These are phyloP conservation scores for Crocidura indochinensis DNA, from an alignment of 2,797 vertebrate species.

Conservation along the genomic window DNA sequence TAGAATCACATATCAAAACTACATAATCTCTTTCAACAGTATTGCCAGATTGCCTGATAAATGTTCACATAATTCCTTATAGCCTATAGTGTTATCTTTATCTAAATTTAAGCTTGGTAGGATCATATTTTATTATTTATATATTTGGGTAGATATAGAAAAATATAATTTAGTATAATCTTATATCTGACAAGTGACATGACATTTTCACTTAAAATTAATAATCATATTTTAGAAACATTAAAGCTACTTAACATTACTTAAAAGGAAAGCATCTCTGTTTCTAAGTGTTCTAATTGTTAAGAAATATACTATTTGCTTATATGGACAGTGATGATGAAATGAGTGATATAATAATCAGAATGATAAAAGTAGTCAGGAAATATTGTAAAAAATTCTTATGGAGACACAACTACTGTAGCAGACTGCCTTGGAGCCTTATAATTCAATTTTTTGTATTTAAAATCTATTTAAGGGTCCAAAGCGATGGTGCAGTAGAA, in stretches of 20 bases:
- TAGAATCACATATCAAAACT: neutral
- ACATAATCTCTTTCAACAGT: neutral
- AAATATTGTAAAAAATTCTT: conserved; percentile 5
- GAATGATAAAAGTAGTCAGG: conserved; percentile 1
- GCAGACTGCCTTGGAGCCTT: neutral
- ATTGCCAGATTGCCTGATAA: neutral
- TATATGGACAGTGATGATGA: neutral
- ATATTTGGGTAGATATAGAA: conserved; percentile 31
- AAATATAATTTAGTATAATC: conserved; percentile 22
- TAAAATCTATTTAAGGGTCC: too few relatives aligned
- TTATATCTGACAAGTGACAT: conserved; percentile 26
- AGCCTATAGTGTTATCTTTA: conserved; percentile 15
- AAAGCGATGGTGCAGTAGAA: too few relatives aligned
- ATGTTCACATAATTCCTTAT: neutral
- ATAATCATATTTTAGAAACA: conserved; percentile 58
- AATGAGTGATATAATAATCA: neutral
- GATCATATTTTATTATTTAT: conserved; percentile 25
- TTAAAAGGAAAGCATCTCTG: neutral
- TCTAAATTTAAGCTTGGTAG: conserved; percentile 37
- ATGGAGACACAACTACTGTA: neutral
- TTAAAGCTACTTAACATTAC: neutral
- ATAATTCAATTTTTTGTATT: conserved; percentile 7
- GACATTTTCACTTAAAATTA: conserved; percentile 48
- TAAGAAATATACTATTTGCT: neutral
- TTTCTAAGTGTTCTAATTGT: neutral